Conservation (phyloP, 1,140 invertebrate species). For the Aphelinus atriplicis region DNA sequence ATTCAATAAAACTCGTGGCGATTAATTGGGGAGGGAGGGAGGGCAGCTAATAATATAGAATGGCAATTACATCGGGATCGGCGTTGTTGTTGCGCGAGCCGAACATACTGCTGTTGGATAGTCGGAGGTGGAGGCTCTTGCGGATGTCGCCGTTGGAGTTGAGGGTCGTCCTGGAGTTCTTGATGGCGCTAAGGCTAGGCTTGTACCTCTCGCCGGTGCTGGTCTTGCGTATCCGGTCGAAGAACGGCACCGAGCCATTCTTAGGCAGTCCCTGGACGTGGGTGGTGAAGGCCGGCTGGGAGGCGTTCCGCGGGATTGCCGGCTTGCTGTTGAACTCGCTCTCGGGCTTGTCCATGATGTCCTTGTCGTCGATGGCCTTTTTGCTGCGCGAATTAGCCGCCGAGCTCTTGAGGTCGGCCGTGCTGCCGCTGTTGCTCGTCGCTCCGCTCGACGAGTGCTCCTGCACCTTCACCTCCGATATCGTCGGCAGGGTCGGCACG, state of each 20-base stretch:
- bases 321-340: slow-evolving; percentile 62
- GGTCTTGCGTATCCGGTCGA: slow-evolving; percentile 83
- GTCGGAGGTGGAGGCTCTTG: slow-evolving; percentile 68
- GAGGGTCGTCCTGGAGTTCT: slow-evolving; percentile 62
- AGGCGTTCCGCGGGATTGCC: slow-evolving; percentile 80
- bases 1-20: not conserved
- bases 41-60: not conserved
- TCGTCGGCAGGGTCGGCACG: slow-evolving; percentile 86
- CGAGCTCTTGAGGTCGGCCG: slow-evolving; percentile 56
- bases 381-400: slow-evolving; percentile 57
- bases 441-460: slow-evolving; percentile 71
- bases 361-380: slow-evolving; percentile 59
- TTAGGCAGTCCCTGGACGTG: slow-evolving; percentile 83
- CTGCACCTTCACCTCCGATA: slow-evolving; percentile 81
- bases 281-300: slow-evolving; percentile 84
- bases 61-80: slow-evolving; percentile 69
- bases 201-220: slow-evolving; percentile 81
- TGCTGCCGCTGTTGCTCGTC: slow-evolving; percentile 65
- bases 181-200: slow-evolving; percentile 81
- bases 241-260: slow-evolving; percentile 88
- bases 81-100: slow-evolving; percentile 72
- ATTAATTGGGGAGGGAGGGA: not conserved
- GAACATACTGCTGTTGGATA: slow-evolving; percentile 70
- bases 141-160: slow-evolving; percentile 69
- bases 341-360: slow-evolving; percentile 54